Conservation (phyloP, 2,113 vertebrate species). For the Cyphotilapia sp. region DNA sequence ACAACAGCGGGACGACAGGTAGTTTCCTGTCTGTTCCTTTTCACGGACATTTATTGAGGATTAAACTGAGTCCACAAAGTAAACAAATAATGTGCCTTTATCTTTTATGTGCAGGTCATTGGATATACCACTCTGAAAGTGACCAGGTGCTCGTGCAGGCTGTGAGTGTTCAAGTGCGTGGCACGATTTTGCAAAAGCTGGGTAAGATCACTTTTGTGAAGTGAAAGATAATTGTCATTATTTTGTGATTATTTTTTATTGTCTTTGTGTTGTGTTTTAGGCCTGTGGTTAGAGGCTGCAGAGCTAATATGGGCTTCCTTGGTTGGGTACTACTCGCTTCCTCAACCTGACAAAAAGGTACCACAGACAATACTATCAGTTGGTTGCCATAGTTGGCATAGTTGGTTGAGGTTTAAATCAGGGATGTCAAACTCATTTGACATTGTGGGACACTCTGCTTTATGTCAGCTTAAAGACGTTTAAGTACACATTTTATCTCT, state of each 20-base stretch:
- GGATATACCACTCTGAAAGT: conserved; percentile 79
- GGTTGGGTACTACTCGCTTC: conserved; percentile 81
- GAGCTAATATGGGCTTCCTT: conserved; percentile 86
- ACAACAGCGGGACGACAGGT: conserved; percentile 81
- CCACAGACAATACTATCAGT: not conserved
- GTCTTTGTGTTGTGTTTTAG: conserved; percentile 56
- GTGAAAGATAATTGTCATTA: not conserved
- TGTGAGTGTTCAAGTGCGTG: conserved; percentile 89
- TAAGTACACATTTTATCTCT: not conserved
- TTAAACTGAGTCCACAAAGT: not conserved
- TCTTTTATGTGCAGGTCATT: conserved; percentile 71
- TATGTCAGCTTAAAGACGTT: not conserved
- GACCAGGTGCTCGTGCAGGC: conserved; percentile 85
- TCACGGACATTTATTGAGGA: not conserved
- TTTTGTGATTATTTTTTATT: not conserved
- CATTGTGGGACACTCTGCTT: not conserved
- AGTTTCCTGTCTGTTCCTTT: not conserved
- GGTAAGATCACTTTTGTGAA: conserved; percentile 57
- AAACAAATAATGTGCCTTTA: not conserved
- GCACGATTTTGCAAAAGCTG: conserved; percentile 89
- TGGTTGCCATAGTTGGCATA: fast-evolving
- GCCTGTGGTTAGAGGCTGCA: conserved; percentile 91
- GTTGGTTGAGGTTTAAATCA: not conserved
- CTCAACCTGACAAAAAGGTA: conserved; percentile 94
- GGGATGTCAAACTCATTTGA: not conserved